Evolutionary conservation across 2,888 invertebrate genomes (phyloP).

Genomic region (Buathra laborator): DNA sequence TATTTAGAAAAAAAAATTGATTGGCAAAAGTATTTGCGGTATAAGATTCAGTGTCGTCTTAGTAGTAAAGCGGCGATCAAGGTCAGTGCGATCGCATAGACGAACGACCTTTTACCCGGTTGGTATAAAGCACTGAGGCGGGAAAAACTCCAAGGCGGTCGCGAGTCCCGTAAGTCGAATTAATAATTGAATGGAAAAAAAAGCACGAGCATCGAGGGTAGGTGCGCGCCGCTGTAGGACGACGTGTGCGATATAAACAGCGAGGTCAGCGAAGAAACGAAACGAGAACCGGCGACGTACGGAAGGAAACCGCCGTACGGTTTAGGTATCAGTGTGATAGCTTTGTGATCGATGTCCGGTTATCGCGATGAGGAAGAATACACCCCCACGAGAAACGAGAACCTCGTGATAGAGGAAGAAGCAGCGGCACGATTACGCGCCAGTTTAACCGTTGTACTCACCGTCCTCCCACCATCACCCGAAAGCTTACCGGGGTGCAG

Average conservation of each 20-base stretch:
- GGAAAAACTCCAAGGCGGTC: slow-evolving; percentile 17
- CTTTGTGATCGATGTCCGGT: slow-evolving; percentile 69
- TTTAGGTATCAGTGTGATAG: slow-evolving; percentile 10
- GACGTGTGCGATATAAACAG: neutral
- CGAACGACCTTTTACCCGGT: slow-evolving; percentile 17
- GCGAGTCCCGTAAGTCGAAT: neutral
- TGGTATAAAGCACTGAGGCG: neutral
- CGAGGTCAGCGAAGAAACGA: neutral
- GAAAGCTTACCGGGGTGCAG: slow-evolving; percentile 70
- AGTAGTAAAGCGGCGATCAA: neutral
- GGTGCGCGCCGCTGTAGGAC: slow-evolving; percentile 1
- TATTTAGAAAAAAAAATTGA: no score
- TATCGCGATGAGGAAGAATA: slow-evolving; percentile 65
- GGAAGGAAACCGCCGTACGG: neutral
- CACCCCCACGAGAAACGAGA: slow-evolving; percentile 51
- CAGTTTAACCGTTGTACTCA: slow-evolving; percentile 58
- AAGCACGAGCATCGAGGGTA: neutral
- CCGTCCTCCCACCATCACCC: slow-evolving; percentile 67
- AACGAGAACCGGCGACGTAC: neutral
- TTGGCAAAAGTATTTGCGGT: neutral
- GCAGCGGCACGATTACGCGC: slow-evolving; percentile 66
- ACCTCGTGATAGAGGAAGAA: slow-evolving; percentile 67
- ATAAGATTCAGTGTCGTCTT: neutral
- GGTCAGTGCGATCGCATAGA: slow-evolving; percentile 5
- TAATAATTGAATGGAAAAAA: slow-evolving; percentile 23